These are phyloP conservation scores for Thymallus thymallus DNA, from an alignment of 2,113 vertebrate genomes.

Conservation along the genomic window DNA sequence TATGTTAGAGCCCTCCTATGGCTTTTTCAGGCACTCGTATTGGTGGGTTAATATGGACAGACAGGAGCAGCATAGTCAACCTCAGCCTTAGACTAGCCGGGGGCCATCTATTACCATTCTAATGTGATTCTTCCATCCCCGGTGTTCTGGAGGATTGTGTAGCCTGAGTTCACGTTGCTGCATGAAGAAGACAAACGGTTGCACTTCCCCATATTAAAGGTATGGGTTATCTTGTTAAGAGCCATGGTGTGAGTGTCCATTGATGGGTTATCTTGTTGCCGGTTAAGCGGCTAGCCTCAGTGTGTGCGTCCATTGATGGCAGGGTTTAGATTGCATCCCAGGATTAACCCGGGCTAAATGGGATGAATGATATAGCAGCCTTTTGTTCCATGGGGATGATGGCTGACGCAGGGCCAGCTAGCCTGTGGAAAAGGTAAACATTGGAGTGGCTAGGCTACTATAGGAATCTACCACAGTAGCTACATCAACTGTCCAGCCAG, in stretches of 20 bases:
- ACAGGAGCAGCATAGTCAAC: not conserved
- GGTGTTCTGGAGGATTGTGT: slow-evolving; percentile 41
- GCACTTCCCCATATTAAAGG: slow-evolving; percentile 35
- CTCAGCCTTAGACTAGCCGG: not conserved
- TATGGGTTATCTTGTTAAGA: slow-evolving; percentile 12
- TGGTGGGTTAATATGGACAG: not conserved
- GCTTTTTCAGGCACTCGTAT: not conserved
- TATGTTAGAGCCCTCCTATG: not conserved
- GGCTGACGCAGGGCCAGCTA: not conserved
- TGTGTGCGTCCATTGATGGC: slow-evolving; percentile 41
- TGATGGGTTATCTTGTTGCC: slow-evolving; percentile 23
- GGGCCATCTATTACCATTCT: slow-evolving; percentile 50
- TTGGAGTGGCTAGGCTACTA: not conserved
- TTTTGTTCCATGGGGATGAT: slow-evolving; percentile 6
- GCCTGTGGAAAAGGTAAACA: not conserved
- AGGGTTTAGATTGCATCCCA: slow-evolving; percentile 41
- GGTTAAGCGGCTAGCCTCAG: slow-evolving; percentile 7
- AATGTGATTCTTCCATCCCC: slow-evolving; percentile 48
- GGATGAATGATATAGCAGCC: slow-evolving; percentile 24
- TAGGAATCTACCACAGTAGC: not conserved
- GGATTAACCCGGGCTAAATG: slow-evolving; percentile 45
- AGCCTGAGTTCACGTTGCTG: slow-evolving; percentile 36
- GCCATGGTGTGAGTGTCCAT: slow-evolving; percentile 27
- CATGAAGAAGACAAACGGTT: slow-evolving; percentile 58
- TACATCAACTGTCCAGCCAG: not conserved